phyloP scores from a whole-genome alignment of 2,113 vertebrate genomes.

The Nothobranchius furzeri region DNA sequence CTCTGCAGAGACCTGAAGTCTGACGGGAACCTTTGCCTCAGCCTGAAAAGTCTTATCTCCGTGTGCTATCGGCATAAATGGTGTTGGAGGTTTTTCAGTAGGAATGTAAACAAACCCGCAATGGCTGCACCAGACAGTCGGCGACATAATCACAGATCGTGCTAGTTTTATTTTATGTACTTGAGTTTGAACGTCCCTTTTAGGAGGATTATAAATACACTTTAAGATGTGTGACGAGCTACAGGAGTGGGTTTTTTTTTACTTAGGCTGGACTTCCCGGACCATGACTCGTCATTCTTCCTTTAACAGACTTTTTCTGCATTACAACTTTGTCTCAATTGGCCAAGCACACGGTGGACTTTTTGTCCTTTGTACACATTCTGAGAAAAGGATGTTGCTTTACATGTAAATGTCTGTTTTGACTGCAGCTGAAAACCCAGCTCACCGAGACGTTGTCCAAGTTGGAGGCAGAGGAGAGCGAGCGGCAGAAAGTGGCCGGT shows the following conservation, averaged over 20 bases:
- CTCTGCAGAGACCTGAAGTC: background rate
- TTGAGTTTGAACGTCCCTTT: background rate
- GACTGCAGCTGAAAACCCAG: slow-evolving; percentile 90
- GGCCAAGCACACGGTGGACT: slow-evolving; percentile 6
- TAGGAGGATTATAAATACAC: background rate
- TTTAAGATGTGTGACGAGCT: background rate
- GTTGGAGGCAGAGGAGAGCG: slow-evolving; percentile 86
- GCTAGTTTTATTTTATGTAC: background rate
- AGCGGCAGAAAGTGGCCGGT: slow-evolving; percentile 89
- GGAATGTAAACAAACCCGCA: background rate
- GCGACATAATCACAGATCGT: no score
- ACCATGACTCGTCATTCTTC: slow-evolving; percentile 11
- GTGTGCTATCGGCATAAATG: slow-evolving; percentile 3
- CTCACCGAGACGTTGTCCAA: slow-evolving; percentile 88
- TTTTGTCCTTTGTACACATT: background rate
- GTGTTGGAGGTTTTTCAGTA: background rate
- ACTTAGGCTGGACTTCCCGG: slow-evolving; percentile 8
- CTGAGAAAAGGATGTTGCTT: background rate
- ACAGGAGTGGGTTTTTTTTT: background rate
- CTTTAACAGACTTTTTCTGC: slow-evolving; percentile 23
- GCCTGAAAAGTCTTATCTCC: background rate
- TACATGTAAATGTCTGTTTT: slow-evolving; percentile 15
- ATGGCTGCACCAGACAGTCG: slow-evolving; percentile 1
- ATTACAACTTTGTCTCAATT: slow-evolving; percentile 17
- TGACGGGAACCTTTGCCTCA: slow-evolving; percentile 3